Evolutionary conservation across 2,797 vertebrate genomes (phyloP).

Genomic region (Argyrosomus regius): DNA sequence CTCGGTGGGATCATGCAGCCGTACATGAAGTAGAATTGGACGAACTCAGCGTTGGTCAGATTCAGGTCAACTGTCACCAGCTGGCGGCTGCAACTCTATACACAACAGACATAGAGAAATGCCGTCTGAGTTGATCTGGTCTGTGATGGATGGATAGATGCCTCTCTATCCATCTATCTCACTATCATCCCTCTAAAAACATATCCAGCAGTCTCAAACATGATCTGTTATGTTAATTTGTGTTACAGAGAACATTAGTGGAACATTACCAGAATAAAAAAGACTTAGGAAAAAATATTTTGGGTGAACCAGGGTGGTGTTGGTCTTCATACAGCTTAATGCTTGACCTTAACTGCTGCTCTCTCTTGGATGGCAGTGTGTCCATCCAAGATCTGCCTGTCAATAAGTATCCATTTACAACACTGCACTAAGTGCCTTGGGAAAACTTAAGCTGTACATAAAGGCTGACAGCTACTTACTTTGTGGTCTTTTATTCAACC

Average conservation of each 20-base stretch:
- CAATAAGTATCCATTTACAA: conserved; percentile 36
- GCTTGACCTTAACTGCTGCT: neutral
- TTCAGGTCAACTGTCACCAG: conserved; percentile 96
- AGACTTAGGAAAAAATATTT: neutral
- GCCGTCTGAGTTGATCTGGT: neutral
- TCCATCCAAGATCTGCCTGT: conserved; percentile 13
- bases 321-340: conserved; percentile 3
- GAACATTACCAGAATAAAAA: neutral
- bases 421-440: conserved; percentile 5
- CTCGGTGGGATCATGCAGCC: conserved; percentile 96
- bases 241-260: neutral
- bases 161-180: neutral
- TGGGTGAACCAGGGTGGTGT: neutral
- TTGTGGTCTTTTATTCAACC: conserved; percentile 26
- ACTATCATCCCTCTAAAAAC: neutral
- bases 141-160: neutral
- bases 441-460: conserved; percentile 15
- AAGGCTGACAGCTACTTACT: conserved; percentile 32
- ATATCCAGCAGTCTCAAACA: neutral
- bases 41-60: conserved; percentile 96
- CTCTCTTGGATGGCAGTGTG: neutral
- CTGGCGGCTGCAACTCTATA: conserved; percentile 93
- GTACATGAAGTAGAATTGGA: conserved; percentile 99
- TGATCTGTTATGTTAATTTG: neutral
- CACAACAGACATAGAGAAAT: conserved; percentile 15